These are phyloP conservation scores for Tenthredo livida DNA, from an alignment of 2,888 invertebrate species.

Conservation along the genomic window DNA sequence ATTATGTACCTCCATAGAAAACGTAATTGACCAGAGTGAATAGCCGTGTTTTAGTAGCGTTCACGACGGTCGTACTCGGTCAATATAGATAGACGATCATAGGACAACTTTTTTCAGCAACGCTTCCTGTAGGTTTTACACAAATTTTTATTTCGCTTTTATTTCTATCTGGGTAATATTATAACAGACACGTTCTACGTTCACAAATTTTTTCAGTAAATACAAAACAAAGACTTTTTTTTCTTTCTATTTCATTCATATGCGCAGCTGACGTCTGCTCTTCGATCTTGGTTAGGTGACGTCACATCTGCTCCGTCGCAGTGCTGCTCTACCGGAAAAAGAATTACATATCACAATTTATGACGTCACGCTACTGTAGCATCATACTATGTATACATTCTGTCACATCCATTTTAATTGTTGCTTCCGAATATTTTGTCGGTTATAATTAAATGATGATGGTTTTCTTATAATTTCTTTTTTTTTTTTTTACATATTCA, in stretches of 20 bases:
- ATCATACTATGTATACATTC: neutral
- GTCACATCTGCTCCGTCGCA: neutral
- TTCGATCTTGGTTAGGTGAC: neutral
- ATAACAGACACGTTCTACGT: neutral
- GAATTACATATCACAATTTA: neutral
- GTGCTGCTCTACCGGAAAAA: neutral
- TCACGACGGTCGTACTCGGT: neutral
- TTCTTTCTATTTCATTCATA: neutral
- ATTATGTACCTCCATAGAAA: constrained; percentile 36
- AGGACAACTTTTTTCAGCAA: neutral
- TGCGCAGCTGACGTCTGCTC: neutral
- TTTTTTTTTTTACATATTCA: neutral
- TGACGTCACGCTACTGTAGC: neutral
- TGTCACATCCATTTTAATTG: neutral
- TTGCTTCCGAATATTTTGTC: neutral
- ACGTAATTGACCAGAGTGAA: neutral
- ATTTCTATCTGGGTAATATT: neutral
- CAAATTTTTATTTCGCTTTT: neutral
- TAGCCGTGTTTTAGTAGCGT: neutral
- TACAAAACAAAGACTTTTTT: neutral
- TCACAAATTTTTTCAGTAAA: neutral
- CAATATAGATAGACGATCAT: neutral
- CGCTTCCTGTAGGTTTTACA: neutral
- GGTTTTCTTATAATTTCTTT: neutral
- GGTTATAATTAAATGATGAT: neutral